Evolutionary conservation across 2,797 vertebrate genomes (phyloP), one percentile per base, ranked within the genome.

Genomic region (Mus caroli): DNA sequence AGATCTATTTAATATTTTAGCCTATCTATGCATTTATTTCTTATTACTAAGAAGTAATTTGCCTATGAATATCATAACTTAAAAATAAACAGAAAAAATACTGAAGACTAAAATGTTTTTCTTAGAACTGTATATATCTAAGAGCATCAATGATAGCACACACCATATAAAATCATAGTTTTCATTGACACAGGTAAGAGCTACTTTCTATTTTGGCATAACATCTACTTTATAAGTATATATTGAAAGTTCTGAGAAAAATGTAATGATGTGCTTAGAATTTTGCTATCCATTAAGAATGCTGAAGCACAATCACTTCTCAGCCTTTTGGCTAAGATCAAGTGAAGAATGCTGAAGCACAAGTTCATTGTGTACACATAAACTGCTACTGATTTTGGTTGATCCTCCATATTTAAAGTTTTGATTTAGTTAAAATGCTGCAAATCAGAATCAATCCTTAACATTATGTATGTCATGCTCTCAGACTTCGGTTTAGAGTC

Each of bases 1-100:
- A 26, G 3, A 78, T 78, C 28, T 94, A 6, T 22, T 94, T 93
- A 83, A 20, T 91, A 83, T 86, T 82, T 95, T 92, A 85, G 9
- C 12, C 64, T 67, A 22, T 62, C 7, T 86, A 15, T 85, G 11
- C 40, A 94, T 91, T 91, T 85, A 93, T 73, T 88, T 96, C 28
- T 90, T 94, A 96, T 94, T 92, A 88, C 6, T 82, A 78, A 80
- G 95, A 85, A 10, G 7, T 79, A 86, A 20, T 92, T 88, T 85
- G 22, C 17, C 76, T 17, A 73, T 58, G 19, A 20, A 67, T 37
- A 93, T 88, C 94, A 91, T 91, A 92, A 91, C 15, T 78, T 77
- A 52, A 87, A 95, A 92, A 91, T n/a, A 86, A 56, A 83, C 34
- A 5, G 6, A 14, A 54, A 46, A 84, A 90, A 67, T 37, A 40